Base-by-base conservation (phyloP, 2,113 vertebrate genomes). In the Ciconia stormi region DNA sequence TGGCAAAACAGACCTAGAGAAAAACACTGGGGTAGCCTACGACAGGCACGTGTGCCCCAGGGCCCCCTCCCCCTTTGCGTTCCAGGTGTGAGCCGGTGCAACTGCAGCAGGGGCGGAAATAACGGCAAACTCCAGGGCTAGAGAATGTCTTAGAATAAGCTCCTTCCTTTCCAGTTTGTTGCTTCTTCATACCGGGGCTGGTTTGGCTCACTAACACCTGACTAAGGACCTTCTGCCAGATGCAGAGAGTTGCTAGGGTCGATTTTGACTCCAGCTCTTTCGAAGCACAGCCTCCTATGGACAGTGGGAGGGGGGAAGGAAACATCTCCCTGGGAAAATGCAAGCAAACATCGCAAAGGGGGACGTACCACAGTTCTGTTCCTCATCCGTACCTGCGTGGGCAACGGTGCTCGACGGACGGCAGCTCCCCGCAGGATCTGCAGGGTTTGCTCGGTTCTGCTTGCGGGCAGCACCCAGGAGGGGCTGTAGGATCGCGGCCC, bases 351-450 rank as follows among this genome's bases (percentile, higher is more conserved):
- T 4, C 12, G 12, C 72, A 9, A 7, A 19, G 32, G 0, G 5
- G 32, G 27, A 34, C 38, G 10, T 5, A 11, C 5, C 66, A 26
- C 30, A 5, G 4, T 3, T 22, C 59, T 58, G 44, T 2, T 23
- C 74, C 38, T 29, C 27, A 15, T 1, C 66, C 1, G 3, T 26
- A 26, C 32, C 46, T 9, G 11, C 0, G 2, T 0, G 5, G 12
- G 26, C 2, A 19, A 2, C 4, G 7, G 19, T 2, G 0, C 44
- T 6, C 2, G 0, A 2, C 34, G 22, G n/a, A 20, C 26, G 2
- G 7, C 21, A 20, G 63, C 52, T 52, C 42, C 30, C 14, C 4
- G 2, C 46, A 26, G 38, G 38, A 17, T 6, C 22, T 0, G 1
- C 18, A 0, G 22, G 26, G 7, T 0, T 40, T 7, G 21, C 23